Conservation (phyloP, 2,113 vertebrate species). For the Rhinogobius similis region DNA sequence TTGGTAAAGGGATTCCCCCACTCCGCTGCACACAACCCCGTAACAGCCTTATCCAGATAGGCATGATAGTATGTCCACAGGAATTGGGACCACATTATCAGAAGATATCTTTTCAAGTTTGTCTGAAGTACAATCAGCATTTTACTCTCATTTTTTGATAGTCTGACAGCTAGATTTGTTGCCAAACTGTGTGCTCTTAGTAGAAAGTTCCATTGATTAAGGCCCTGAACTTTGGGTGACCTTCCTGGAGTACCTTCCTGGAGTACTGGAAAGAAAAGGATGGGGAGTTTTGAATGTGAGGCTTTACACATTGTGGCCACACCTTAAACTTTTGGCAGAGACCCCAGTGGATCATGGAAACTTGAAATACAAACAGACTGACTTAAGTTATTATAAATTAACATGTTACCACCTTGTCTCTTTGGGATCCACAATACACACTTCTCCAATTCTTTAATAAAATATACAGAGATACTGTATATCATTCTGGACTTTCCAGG, state of each 20-base stretch:
- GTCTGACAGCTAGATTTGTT: background rate
- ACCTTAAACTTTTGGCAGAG: no score
- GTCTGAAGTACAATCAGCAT: background rate
- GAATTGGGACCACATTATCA: background rate
- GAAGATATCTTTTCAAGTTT: background rate
- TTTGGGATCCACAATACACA: no score
- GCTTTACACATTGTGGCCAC: no score
- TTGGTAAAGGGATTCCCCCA: constrained; percentile 16
- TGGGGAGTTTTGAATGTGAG: background rate
- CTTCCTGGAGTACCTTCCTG: background rate
- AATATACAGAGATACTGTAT: no score
- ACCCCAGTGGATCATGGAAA: no score
- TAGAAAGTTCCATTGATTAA: background rate
- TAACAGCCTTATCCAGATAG: background rate
- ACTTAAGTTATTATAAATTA: no score
- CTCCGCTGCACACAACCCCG: background rate
- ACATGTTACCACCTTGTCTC: no score
- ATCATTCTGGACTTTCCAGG: no score
- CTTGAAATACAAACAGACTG: no score
- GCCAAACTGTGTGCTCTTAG: background rate
- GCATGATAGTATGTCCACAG: background rate
- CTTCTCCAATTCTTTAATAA: no score
- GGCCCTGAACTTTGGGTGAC: constrained; percentile 18
- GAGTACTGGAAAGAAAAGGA: no score
- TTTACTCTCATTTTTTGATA: background rate